Percentiles rank a stretch among this genome's conserved stretches.
Evolutionary conservation across 2,888 invertebrate genomes (phyloP).

Genomic region (Plutella xylostella): DNA sequence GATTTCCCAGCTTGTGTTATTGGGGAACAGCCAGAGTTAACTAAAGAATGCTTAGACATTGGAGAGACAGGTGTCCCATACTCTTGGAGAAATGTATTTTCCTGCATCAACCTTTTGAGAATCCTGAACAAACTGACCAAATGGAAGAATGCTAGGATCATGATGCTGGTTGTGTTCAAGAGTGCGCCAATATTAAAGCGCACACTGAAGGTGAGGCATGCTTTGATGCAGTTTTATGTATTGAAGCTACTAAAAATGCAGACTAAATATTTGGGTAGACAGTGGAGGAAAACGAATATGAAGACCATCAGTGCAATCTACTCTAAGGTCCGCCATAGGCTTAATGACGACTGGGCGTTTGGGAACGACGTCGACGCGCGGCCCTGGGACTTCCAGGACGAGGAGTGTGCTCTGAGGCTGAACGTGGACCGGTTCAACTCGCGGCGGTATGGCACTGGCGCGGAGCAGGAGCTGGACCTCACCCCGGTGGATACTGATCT

Average conservation of each 20-base stretch:
- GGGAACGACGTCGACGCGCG: slow-evolving; percentile 98
- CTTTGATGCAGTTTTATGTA: slow-evolving; percentile 98
- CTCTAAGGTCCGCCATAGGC: slow-evolving; percentile 93
- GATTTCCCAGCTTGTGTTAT: slow-evolving; percentile 98
- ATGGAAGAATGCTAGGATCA: slow-evolving; percentile 99
- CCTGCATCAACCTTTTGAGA: slow-evolving; percentile 95
- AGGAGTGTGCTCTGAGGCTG: slow-evolving; percentile 93
- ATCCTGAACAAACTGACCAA: slow-evolving; percentile 98
- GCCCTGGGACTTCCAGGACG: slow-evolving; percentile 98
- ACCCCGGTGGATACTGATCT: slow-evolving; percentile 83
- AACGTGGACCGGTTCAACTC: slow-evolving; percentile 97
- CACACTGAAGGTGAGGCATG: slow-evolving; percentile 94
- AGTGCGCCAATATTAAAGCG: slow-evolving; percentile 98
- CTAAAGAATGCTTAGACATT: slow-evolving; percentile 90
- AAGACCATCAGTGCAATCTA: slow-evolving; percentile 99
- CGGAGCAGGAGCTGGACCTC: slow-evolving; percentile 69
- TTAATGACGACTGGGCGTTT: slow-evolving; percentile 99
- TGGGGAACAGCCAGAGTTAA: slow-evolving; percentile 93
- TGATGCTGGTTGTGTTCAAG: slow-evolving; percentile 99
- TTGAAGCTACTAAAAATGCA: slow-evolving; percentile 99
- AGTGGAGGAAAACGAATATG: slow-evolving; percentile 99
- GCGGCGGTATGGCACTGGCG: slow-evolving; percentile 81
- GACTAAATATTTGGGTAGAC: slow-evolving; percentile 97
- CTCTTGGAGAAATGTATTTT: slow-evolving; percentile 98
- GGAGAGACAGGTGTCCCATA: slow-evolving; percentile 83